Evolutionary conservation across 2,888 invertebrate genomes (phyloP), one percentile per base, ranked within the genome.

Genomic region (Trissolcus japonicus): DNA sequence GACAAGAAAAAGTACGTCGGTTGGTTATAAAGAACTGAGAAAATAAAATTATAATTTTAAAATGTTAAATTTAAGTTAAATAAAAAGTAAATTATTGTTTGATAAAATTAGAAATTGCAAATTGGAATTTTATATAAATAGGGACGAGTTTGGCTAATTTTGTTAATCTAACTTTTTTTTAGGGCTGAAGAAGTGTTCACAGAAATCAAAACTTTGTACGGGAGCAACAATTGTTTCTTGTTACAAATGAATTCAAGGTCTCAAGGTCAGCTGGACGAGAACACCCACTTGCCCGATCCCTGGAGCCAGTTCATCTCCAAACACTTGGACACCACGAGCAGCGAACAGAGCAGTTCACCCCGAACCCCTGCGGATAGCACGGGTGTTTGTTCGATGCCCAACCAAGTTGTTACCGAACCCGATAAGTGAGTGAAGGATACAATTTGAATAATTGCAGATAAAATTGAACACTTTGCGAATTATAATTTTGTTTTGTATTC

Each of bases 101-200:
- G n/a, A n/a, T n/a, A n/a, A n/a, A n/a, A n/a, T n/a, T n/a, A n/a
- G n/a, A n/a, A n/a, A n/a, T n/a, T n/a, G n/a, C n/a, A n/a, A n/a
- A n/a, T n/a, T n/a, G n/a, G n/a, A n/a, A n/a, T n/a, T n/a, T n/a
- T n/a, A n/a, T n/a, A n/a, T n/a, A n/a, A n/a, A n/a, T n/a, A n/a
- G n/a, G n/a, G n/a, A n/a, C n/a, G n/a, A n/a, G 29, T 29, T 29
- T 29, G 2, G 6, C 1, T 29, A 29, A 29, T 29, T 29, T 4
- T 29, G 9, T 4, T 4, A 29, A 29, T 29, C 1, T 6, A 21
- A 21, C 21, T n/a, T n/a, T n/a, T 25, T 91, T 91, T 80, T 87
- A 97, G 97, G 87, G 96, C 97, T 63, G 95, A 95, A 86, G 92
- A 94, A 80, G 91, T 94, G 67, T 97, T 95, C 90, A 95, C 96